Base-by-base conservation (phyloP, 1,140 invertebrate genomes). In the Augochlora pura region DNA sequence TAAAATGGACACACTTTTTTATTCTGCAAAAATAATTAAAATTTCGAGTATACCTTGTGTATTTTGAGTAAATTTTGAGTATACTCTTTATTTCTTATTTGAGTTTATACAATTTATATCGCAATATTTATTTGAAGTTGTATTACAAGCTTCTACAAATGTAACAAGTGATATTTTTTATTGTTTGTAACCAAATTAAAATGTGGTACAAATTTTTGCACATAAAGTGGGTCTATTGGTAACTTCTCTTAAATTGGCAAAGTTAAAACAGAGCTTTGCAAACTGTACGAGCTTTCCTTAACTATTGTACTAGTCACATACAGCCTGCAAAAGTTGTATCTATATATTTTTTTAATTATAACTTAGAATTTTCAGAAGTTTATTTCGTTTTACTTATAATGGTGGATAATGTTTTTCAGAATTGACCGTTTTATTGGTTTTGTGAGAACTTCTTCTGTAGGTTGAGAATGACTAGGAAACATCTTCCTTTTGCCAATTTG, bases 401-500 rank as follows among this genome's bases (percentile, higher is more conserved):
- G 23, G 9, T 16, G 10, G 18, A 32, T 67, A 72, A 23, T 12
- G 12, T 39, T 62, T 10, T n/a, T 32, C 16, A n/a, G 16, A 69
- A 68, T 46, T 81, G 54, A 63, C 32, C 23, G 12, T 76, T 18
- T 70, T 54, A 65, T 62, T 57, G 54, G 54, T 63, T 57, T 79
- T 66, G 59, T 62, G 54, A 67, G 64, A 16, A 25, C 60, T 68
- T 57, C 46, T 85, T 85, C 67, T 10, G 21, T 67, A 9, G 32
- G 57, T 67, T 79, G 80, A 66, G 67, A 67, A 80, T 75, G 80
- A 79, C 74, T 72, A 82, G 42, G 16, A 21, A 67, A 69, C 57
- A 73, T 38, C 66, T 27, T 87, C 83, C 80, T 81, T 86, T 78
- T 87, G 84, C 88, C 81, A 85, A 87, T 76, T 88, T 81, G 81